Percentiles rank a stretch among this genome's conserved stretches.
phyloP scores from a whole-genome alignment of 2,797 vertebrate genomes.

The Thaleichthys pacificus region DNA sequence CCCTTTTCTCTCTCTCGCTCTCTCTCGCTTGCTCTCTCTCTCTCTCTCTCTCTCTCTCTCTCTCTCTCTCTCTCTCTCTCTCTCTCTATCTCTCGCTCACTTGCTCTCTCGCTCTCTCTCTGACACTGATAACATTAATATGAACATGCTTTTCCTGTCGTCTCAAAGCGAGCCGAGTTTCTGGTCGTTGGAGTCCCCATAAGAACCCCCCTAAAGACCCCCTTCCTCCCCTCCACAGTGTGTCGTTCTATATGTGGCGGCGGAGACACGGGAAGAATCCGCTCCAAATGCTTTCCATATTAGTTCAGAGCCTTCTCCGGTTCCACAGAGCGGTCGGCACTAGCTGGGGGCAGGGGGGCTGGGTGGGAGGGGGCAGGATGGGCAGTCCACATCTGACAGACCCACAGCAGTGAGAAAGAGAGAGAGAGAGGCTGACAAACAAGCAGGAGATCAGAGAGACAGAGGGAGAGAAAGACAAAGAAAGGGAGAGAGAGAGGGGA shows the following conservation, averaged over 20 bases:
- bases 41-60: not conserved
- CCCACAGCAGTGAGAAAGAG: slow-evolving; percentile 31
- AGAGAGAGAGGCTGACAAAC: slow-evolving; percentile 35
- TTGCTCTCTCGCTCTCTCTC: not conserved
- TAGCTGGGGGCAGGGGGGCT: slow-evolving; percentile 65
- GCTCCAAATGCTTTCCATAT: slow-evolving; percentile 97
- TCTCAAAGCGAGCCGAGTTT: slow-evolving; percentile 24
- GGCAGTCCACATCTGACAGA: slow-evolving; percentile 5
- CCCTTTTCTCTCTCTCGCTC: not conserved
- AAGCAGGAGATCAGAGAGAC: slow-evolving; percentile 53
- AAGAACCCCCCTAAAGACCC: slow-evolving; percentile 71
- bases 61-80: too few relatives aligned
- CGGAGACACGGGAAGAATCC: slow-evolving; percentile 75
- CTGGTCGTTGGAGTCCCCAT: slow-evolving; percentile 83
- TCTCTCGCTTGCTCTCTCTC: not conserved
- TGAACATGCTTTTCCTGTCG: not conserved
- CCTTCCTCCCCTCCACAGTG: slow-evolving; percentile 45
- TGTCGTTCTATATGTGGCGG: slow-evolving; percentile 86
- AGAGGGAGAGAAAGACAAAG: slow-evolving; percentile 44
- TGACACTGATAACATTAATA: not conserved
- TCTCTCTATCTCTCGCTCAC: too few relatives aligned
- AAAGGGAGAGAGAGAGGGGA: slow-evolving; percentile 17
- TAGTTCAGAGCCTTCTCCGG: slow-evolving; percentile 87
- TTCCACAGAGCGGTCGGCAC: slow-evolving; percentile 77
- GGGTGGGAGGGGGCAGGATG: slow-evolving; percentile 51